Evolutionary conservation across 2,888 invertebrate genomes (phyloP).

Genomic region (Melieria omissa): DNA sequence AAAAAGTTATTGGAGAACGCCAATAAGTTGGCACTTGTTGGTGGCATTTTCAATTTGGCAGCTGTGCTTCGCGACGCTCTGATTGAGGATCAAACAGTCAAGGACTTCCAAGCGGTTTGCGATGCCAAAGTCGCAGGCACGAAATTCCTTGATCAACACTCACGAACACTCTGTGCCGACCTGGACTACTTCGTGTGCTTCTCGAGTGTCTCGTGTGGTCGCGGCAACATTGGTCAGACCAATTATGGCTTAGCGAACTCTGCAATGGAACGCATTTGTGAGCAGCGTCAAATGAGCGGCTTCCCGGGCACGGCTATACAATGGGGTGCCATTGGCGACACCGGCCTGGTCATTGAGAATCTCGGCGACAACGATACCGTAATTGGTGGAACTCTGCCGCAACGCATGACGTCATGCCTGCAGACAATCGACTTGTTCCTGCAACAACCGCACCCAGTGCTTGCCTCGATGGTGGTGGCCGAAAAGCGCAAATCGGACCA

Average conservation of each 20-base stretch:
- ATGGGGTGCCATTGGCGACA: constrained; percentile 99
- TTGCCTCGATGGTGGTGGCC: constrained; percentile 87
- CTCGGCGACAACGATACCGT: constrained; percentile 91
- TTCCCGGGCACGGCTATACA: constrained; percentile 93
- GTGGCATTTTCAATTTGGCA: constrained; percentile 94
- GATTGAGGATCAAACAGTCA: constrained; percentile 85
- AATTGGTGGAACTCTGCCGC: constrained; percentile 95
- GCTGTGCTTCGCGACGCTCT: constrained; percentile 90
- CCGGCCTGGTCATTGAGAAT: constrained; percentile 89
- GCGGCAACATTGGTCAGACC: constrained; percentile 95
- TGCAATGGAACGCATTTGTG: constrained; percentile 95
- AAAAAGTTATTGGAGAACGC: constrained; percentile 72
- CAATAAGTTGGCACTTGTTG: constrained; percentile 77
- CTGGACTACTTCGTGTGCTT: constrained; percentile 95
- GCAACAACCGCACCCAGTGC: constrained; percentile 86
- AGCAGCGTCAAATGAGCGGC: constrained; percentile 83
- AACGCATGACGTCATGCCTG: constrained; percentile 94
- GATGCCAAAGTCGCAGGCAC: constrained; percentile 89
- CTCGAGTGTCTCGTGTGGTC: constrained; percentile 96
- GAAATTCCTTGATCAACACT: constrained; percentile 81
- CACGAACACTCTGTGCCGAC: constrained; percentile 80
- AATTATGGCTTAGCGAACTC: constrained; percentile 99
- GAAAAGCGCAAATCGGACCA: constrained; percentile 78
- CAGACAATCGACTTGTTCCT: constrained; percentile 89
- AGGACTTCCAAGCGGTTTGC: constrained; percentile 83